Evolutionary conservation across 2,113 vertebrate genomes (phyloP).

Genomic region (Montifringilla adamsi): DNA sequence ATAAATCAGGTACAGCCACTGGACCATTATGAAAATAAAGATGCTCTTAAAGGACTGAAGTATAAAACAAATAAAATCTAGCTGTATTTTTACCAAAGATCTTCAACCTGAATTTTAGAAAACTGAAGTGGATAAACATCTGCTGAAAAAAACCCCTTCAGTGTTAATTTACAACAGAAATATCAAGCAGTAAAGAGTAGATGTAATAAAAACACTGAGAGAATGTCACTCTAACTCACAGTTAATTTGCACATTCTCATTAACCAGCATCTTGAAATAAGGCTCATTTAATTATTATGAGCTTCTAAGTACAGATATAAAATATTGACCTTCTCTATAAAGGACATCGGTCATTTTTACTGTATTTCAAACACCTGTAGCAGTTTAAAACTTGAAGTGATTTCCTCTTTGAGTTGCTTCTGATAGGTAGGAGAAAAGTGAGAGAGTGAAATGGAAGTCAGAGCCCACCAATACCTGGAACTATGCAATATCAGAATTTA

Average conservation of each 20-base stretch:
- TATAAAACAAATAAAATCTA: neutral
- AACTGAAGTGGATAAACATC: neutral
- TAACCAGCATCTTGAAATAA: slow-evolving; percentile 41
- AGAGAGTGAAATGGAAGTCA: neutral
- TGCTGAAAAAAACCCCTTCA: neutral
- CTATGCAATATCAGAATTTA: neutral
- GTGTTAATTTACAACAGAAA: neutral
- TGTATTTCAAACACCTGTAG: neutral
- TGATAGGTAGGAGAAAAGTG: neutral
- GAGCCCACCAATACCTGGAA: neutral
- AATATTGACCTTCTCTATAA: slow-evolving; percentile 38
- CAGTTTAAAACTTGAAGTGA: neutral
- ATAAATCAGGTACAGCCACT: neutral
- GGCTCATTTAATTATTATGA: slow-evolving; percentile 28
- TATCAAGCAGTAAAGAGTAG: neutral
- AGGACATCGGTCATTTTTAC: neutral
- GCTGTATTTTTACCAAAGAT: neutral
- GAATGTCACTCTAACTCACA: slow-evolving; percentile 1
- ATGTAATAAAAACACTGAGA: slow-evolving; percentile 19
- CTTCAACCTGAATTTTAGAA: neutral
- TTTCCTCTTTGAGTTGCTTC: neutral
- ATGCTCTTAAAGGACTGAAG: neutral
- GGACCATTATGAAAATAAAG: neutral
- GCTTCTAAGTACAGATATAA: slow-evolving; percentile 27
- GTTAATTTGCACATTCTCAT: slow-evolving; percentile 42